Percentiles rank a stretch among this genome's conserved stretches.
Conservation (phyloP, 2,888 invertebrate species). For the Drosophila formosana region DNA sequence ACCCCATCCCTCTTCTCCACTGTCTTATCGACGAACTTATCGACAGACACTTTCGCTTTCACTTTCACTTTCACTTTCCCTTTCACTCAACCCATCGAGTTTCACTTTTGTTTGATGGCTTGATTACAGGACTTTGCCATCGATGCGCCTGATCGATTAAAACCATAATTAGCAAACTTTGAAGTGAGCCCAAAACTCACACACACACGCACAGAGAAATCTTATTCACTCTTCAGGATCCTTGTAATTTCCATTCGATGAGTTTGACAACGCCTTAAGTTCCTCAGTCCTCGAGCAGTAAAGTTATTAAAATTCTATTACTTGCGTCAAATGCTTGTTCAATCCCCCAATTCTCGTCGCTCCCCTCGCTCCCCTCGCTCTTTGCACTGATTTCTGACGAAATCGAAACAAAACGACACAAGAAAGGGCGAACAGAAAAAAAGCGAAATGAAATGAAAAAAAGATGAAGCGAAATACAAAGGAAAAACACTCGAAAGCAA, state of each 20-base stretch:
- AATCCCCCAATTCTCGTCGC: background rate
- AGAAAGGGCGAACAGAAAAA: conserved; percentile 15
- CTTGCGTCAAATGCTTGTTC: conserved; percentile 34
- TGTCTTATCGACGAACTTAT: conserved; percentile 14
- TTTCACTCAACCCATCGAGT: conserved; percentile 18
- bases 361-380: background rate
- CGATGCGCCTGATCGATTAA: conserved; percentile 66
- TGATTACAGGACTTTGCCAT: conserved; percentile 55
- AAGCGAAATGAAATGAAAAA: background rate
- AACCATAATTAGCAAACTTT: conserved; percentile 76
- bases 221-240: background rate
- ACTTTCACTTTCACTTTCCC: conserved; percentile 22
- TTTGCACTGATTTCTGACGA: conserved; percentile 35
- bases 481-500: conserved; percentile 36
- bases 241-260: conserved; percentile 27
- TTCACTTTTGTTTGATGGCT: conserved; percentile 49
- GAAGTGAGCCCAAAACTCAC: conserved; percentile 38
- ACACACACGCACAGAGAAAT: too few species aligned
- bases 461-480: conserved; percentile 12
- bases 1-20: too few species aligned
- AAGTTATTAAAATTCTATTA: conserved; percentile 75
- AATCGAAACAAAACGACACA: conserved; percentile 45
- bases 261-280: conserved; percentile 15
- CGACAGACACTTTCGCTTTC: conserved; percentile 39
- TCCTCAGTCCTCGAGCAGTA: conserved; percentile 5